These are phyloP conservation scores for Diploptera punctata DNA, from an alignment of 2,888 invertebrate genomes.

Conservation along the genomic window DNA sequence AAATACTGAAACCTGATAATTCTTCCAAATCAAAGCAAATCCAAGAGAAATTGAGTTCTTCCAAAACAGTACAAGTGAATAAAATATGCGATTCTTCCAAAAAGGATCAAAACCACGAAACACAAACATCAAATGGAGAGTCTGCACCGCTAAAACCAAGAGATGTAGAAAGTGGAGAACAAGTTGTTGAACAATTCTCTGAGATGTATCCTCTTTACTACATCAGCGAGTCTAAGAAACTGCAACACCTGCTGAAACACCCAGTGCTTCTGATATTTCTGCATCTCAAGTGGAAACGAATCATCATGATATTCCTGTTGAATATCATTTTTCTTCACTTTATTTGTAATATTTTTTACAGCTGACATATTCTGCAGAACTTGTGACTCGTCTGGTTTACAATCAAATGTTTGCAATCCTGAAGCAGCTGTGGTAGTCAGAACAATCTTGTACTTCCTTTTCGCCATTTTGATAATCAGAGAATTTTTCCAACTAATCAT, in stretches of 20 bases:
- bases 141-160: not conserved
- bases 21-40: not conserved
- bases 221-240: slow-evolving; percentile 71
- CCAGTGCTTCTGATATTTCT: slow-evolving; percentile 81
- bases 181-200: slow-evolving; percentile 13
- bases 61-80: not conserved
- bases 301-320: slow-evolving; percentile 50
- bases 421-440: not conserved
- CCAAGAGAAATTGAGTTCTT: not conserved
- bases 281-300: slow-evolving; percentile 80
- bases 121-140: not conserved
- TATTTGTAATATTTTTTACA: slow-evolving; percentile 72
- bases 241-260: slow-evolving; percentile 75
- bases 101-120: too few relatives aligned
- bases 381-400: not conserved
- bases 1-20: not conserved
- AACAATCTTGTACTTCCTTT: not conserved
- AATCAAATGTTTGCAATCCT: not conserved
- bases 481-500: not conserved
- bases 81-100: too few relatives aligned
- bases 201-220: slow-evolving; percentile 79
- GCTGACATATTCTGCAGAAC: slow-evolving; percentile 62
- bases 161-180: not conserved
- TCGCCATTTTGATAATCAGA: not conserved
- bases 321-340: slow-evolving; percentile 74